Evolutionary conservation across 2,113 vertebrate species (phyloP), one percentile per base, ranked within the genome.

Genomic region (Electrona antarctica): DNA sequence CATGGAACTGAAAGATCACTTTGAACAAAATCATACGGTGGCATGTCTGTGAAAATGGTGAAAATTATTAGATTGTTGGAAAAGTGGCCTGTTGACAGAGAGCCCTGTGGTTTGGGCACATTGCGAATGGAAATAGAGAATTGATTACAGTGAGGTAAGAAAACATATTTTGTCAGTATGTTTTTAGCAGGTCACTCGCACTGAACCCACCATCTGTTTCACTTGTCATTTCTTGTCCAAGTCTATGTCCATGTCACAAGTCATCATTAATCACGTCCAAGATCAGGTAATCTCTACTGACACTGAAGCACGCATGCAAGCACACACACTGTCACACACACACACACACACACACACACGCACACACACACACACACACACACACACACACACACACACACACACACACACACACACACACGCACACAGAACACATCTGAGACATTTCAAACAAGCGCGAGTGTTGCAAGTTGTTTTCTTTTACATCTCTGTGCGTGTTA

Each of bases 321-420:
- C 28, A 28, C 33, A 29, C 52, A 33, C 9, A 33, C 63, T 15
- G 56, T 58, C 49, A 28, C 49, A 52, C 49, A 54, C 50, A 66
- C 14, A 28, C 9, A 52, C 21, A n/a, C 64, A 66, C 50, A 52
- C 14, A 55, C 7, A n/a, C n/a, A 7, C 29, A 55, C 41, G n/a
- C 28, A 54, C 63, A 28, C 11, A 51, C 50, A 45, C 28, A 55
- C 50, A 41, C 21, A 29, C 50, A 52, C 64, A 66, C 64, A 54
- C 64, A 33, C 15, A 52, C 64, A 66, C 66, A 58, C 54, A 68
- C 55, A 64, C 28, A 15, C 41, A 45, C 28, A n/a, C 33, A 29
- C 47, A 47, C 9, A 15, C 63, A 15, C 61, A 58, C n/a, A 54
- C 12, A 49, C 7, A 14, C 11, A 13, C 11, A 55, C 3, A 57